Evolutionary conservation across 2,797 vertebrate genomes (phyloP).

Genomic region (Mormyrops boulengeri): DNA sequence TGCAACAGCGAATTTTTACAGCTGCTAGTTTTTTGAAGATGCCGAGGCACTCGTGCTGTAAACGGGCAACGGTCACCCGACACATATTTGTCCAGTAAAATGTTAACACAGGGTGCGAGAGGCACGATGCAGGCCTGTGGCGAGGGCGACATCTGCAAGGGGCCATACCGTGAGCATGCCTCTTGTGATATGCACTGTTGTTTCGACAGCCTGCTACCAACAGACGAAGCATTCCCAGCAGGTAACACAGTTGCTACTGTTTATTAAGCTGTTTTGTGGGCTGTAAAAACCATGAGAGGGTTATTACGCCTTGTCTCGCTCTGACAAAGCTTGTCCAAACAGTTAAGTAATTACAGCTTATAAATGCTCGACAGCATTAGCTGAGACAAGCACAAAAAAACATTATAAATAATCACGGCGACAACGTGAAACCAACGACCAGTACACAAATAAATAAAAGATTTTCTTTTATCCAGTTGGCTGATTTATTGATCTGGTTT

Average conservation of each 20-base stretch:
- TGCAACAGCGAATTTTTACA: conserved; percentile 20
- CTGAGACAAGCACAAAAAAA: conserved; percentile 41
- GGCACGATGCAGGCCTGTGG: neutral
- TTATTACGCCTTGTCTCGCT: conserved; percentile 47
- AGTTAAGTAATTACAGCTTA: conserved; percentile 45
- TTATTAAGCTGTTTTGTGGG: conserved; percentile 48
- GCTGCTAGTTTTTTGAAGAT: conserved; percentile 4
- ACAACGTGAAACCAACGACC: conserved; percentile 21
- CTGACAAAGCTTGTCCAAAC: conserved; percentile 44
- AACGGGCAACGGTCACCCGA: conserved; percentile 15
- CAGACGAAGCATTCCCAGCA: conserved; percentile 44
- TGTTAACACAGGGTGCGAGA: neutral
- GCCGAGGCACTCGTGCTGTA: conserved; percentile 17
- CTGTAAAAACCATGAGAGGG: conserved; percentile 45
- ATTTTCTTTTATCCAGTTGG: neutral
- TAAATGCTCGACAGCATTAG: conserved; percentile 38
- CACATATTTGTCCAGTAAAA: conserved; percentile 22
- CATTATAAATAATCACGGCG: conserved; percentile 15
- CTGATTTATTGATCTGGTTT: neutral
- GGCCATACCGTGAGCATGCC: conserved; percentile 12
- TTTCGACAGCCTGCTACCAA: conserved; percentile 32
- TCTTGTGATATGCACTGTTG: conserved; percentile 21
- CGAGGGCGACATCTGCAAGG: conserved; percentile 23
- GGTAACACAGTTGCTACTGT: conserved; percentile 40
- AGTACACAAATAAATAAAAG: conserved; percentile 16